phyloP scores from a whole-genome alignment of 2,797 vertebrate genomes.

The Dendrocincla tyrannina region DNA sequence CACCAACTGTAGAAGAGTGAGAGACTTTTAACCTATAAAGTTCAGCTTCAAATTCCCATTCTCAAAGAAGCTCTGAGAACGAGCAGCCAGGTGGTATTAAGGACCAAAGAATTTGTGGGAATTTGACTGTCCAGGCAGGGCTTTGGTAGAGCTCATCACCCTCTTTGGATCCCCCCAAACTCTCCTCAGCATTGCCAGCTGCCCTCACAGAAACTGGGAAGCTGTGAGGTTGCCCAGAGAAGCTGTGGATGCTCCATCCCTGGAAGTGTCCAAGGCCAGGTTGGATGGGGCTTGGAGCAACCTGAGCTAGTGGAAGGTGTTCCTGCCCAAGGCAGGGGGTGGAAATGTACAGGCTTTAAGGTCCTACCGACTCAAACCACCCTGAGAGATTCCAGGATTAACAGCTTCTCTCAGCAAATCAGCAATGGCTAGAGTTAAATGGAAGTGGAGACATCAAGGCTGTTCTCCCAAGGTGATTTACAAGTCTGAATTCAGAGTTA shows the following conservation, averaged over 20 bases:
- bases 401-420: neutral
- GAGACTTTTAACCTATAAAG: neutral
- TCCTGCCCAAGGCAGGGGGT: neutral
- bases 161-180: neutral
- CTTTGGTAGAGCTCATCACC: neutral
- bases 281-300: fast-evolving
- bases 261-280: neutral
- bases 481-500: neutral
- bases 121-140: neutral
- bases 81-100: neutral
- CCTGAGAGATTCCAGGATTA: neutral
- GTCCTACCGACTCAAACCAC: neutral
- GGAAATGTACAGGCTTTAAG: neutral
- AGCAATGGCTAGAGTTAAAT: fast-evolving
- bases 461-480: neutral
- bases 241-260: neutral
- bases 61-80: neutral
- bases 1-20: neutral
- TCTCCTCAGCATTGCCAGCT: neutral
- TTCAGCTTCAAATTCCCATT: neutral
- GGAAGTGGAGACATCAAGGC: neutral
- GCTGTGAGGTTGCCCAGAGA: neutral
- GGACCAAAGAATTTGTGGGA: neutral
- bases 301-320: no score
- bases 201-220: neutral